A percentile compares a stretch with the other conserved stretches of the same genome.
Evolutionary conservation across 2,888 invertebrate species (phyloP).

Genomic region (Marasmarcha lunaedactyla): DNA sequence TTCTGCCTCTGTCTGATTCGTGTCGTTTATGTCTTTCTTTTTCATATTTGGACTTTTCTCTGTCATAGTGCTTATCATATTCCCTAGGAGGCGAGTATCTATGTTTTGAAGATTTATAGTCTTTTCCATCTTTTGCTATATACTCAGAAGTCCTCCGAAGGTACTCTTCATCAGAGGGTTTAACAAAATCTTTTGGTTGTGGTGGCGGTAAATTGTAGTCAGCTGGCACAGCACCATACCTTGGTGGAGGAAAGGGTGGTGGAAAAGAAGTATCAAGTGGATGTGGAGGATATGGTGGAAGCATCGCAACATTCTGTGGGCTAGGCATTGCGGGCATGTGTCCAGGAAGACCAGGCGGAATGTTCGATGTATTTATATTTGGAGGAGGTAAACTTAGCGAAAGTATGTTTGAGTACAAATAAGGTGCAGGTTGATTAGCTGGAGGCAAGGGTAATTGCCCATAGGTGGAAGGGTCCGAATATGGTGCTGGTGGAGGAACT

Average conservation of each 20-base stretch:
- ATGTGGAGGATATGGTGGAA: constrained; percentile 4
- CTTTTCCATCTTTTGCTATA: background rate
- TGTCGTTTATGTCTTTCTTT: constrained; percentile 14
- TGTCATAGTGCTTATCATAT: background rate
- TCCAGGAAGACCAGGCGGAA: background rate
- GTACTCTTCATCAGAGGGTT: background rate
- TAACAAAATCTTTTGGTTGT: constrained; percentile 9
- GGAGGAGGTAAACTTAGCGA: constrained; percentile 6
- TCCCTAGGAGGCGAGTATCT: background rate
- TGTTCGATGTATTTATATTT: constrained; percentile 2
- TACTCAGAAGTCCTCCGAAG: background rate
- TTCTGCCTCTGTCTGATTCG: constrained; percentile 19
- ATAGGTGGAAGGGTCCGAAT: constrained; percentile 23
- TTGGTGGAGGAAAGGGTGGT: constrained; percentile 18
- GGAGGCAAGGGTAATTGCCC: constrained; percentile 15
- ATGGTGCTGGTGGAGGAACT: constrained; percentile 23
- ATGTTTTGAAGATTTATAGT: constrained; percentile 15
- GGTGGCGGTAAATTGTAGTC: constrained; percentile 10
- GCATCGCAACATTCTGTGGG: background rate
- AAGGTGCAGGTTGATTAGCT: constrained; percentile 11
- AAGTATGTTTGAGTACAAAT: background rate
- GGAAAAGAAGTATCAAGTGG: constrained; percentile 13
- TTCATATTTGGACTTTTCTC: constrained; percentile 18
- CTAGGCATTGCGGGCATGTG: too few species aligned
- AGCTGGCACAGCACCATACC: background rate